phyloP scores from a whole-genome alignment of 2,888 invertebrate species.

The Ypsolopha sequella region DNA sequence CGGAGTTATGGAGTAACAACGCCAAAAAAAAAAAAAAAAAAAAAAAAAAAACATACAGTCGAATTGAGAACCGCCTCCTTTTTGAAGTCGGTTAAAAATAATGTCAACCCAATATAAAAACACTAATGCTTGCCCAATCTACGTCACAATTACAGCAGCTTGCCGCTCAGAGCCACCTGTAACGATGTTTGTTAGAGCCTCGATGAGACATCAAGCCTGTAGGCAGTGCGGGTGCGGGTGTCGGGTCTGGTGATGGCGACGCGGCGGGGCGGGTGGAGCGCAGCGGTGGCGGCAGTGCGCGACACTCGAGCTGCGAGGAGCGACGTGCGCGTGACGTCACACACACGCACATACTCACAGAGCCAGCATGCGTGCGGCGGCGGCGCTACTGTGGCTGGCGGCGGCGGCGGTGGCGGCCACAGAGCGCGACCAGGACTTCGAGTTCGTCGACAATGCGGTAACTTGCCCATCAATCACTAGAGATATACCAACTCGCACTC shows the following conservation, averaged over 20 bases:
- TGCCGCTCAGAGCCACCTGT: no score
- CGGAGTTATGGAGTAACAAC: no score
- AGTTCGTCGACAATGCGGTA: slow-evolving; percentile 56
- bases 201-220: no score
- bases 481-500: no score
- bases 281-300: slow-evolving; percentile 14
- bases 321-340: background rate
- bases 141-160: no score
- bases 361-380: slow-evolving; percentile 9
- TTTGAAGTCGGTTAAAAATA: no score
- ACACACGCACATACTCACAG: no score
- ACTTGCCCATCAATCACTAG: background rate
- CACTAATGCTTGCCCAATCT: no score
- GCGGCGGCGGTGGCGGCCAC: slow-evolving; percentile 25
- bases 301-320: slow-evolving; percentile 7
- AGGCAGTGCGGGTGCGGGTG: background rate
- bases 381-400: slow-evolving; percentile 21
- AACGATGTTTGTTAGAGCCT: background rate
- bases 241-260: background rate
- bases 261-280: slow-evolving; percentile 1
- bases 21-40: no score
- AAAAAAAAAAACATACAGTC: no score
- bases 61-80: no score
- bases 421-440: slow-evolving; percentile 50
- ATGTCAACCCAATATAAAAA: no score